These are phyloP conservation scores for Penaeus indicus DNA, from an alignment of 1,140 invertebrate genomes.

Conservation along the genomic window DNA sequence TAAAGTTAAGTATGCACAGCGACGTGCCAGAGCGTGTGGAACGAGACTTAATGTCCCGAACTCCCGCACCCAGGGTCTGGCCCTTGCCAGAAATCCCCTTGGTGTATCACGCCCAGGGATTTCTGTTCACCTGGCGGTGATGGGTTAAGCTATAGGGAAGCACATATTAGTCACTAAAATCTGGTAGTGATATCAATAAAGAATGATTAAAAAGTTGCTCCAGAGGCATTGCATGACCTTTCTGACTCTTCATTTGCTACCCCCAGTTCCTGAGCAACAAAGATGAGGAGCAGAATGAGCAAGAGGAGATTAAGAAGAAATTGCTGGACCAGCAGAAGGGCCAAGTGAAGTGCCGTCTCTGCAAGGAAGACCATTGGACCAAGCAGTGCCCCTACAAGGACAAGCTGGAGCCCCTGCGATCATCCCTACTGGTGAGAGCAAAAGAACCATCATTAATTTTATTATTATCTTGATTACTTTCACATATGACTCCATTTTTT, in stretches of 20 bases:
- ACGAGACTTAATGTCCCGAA: too few species aligned
- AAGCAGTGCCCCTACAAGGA: slow-evolving; percentile 97
- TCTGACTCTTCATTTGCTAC: slow-evolving; percentile 7
- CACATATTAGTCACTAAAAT: background rate
- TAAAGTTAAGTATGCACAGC: too few species aligned
- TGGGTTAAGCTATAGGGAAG: too few species aligned
- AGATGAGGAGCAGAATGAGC: slow-evolving; percentile 85
- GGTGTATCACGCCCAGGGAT: too few species aligned
- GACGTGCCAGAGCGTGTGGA: too few species aligned
- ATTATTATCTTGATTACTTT: background rate
- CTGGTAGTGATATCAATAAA: too few species aligned
- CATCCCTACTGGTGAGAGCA: slow-evolving; percentile 72
- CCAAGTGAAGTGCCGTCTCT: slow-evolving; percentile 93
- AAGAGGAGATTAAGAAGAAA: slow-evolving; percentile 86
- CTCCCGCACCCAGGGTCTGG: too few species aligned
- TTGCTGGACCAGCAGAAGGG: slow-evolving; percentile 81
- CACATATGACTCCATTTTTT: background rate
- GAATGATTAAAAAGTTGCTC: background rate
- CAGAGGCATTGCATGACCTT: too few species aligned
- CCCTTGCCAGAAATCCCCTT: too few species aligned
- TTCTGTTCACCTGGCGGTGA: too few species aligned
- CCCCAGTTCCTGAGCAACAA: slow-evolving; percentile 84
- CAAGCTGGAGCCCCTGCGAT: slow-evolving; percentile 73
- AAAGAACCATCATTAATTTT: background rate
- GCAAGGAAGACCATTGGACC: slow-evolving; percentile 97